These are phyloP conservation scores for Sebastes aleutianus DNA, from an alignment of 2,797 vertebrate genomes.

Conservation along the genomic window DNA sequence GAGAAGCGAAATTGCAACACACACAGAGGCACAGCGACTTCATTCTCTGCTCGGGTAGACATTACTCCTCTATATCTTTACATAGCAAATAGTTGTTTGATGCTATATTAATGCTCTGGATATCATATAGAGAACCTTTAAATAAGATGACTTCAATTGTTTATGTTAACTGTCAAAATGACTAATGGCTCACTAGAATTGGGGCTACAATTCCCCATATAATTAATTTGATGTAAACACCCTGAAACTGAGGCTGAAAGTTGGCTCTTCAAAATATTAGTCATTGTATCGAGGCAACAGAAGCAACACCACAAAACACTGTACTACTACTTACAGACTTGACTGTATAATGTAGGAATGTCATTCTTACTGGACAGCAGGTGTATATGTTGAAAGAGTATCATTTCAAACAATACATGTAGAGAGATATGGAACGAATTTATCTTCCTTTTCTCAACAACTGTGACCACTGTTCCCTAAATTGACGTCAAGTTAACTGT, in stretches of 20 bases:
- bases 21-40: too few species aligned
- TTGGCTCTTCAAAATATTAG: not conserved
- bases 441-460: constrained; percentile 27
- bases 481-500: constrained; percentile 26
- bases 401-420: not conserved
- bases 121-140: too few species aligned
- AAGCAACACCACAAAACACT: not conserved
- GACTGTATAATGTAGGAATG: not conserved
- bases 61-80: too few species aligned
- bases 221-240: not conserved
- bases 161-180: not conserved
- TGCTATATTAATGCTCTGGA: too few species aligned
- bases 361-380: not conserved
- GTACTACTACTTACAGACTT: not conserved
- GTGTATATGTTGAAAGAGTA: not conserved
- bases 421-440: not conserved
- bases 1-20: too few species aligned
- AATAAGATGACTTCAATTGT: not conserved
- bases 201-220: not conserved
- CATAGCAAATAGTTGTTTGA: too few species aligned
- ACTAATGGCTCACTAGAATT: not conserved
- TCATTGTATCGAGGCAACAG: not conserved
- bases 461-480: constrained; percentile 16
- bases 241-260: not conserved
- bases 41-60: too few species aligned